Evolutionary conservation across 2,797 vertebrate species (phyloP), one percentile per base, ranked within the genome.

Genomic region (Phaenicophaeus curvirostris): DNA sequence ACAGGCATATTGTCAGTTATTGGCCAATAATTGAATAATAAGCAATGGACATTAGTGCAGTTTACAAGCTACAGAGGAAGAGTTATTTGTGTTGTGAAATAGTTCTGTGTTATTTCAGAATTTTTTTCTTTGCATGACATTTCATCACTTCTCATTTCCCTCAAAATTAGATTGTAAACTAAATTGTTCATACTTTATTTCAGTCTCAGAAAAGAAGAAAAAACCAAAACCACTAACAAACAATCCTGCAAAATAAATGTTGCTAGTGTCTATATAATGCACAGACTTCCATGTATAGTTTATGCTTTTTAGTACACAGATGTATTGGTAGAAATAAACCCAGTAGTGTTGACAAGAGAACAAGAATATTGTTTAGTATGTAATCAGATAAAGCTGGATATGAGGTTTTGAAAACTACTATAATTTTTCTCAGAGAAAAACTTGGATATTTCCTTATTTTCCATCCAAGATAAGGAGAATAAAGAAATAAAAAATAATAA

Each of bases 61-160:
- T 83, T 94, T 91, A 75, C 0, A 2, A 91, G 54, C 58, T 68
- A 86, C 62, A 91, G 62, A 80, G 72, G 65, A 66, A 30, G 63
- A 89, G 58, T 51, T 92, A 89, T 92, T 95, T 77, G 72, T 55
- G 73, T 68, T 85, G 83, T 69, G 42, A 75, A 93, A 78, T 54
- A 89, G 89, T 87, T 94, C 95, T 96, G 94, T 15, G 92, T 96
- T 96, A 44, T 94, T 93, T 96, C 94, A 96, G 73, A 48, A 10
- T 46, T 73, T 71, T 79, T 87, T 94, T 71, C 59, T 85, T 95
- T 91, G 92, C 85, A 88, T 88, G 94, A 89, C 73, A 91, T 96
- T 94, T 95, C 89, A 89, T 92, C 93, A 94, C 91, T 95, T 95
- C 95, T 94, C 96, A 96, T 96, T 96, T 96, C 95, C 94, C 69